Evolutionary conservation across 2,797 vertebrate species (phyloP).

Genomic region (Cyprinodon diabolis): DNA sequence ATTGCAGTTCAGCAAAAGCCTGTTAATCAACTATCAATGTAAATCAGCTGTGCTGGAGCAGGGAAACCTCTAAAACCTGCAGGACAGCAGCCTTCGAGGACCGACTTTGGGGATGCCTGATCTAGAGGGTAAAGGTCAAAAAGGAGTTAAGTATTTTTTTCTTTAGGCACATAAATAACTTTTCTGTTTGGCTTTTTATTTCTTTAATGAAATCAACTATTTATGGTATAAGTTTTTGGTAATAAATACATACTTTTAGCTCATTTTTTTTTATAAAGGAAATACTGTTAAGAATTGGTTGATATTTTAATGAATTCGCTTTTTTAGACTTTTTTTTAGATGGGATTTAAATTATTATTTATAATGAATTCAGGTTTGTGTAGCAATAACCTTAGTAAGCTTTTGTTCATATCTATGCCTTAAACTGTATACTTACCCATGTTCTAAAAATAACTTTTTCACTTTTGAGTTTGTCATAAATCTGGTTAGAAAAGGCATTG

Average conservation of each 20-base stretch:
- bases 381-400: too few relatives aligned
- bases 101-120: neutral
- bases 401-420: neutral
- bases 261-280: neutral
- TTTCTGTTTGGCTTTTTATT: too few relatives aligned
- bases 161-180: neutral
- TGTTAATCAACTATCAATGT: too few relatives aligned
- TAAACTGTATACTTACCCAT: neutral
- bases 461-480: neutral
- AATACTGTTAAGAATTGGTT: neutral
- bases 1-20: too few relatives aligned
- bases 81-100: too few relatives aligned
- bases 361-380: too few relatives aligned
- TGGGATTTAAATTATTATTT: too few relatives aligned
- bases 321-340: too few relatives aligned
- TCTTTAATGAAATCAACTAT: too few relatives aligned
- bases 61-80: too few relatives aligned
- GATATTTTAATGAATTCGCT: too few relatives aligned
- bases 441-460: neutral
- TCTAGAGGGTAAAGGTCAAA: neutral
- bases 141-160: neutral
- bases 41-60: too few relatives aligned
- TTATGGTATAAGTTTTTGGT: neutral
- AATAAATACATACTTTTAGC: neutral
- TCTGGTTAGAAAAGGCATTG: neutral